These are phyloP conservation scores for Sminthurides aquaticus DNA, from an alignment of 2,888 invertebrate species.

Conservation along the genomic window DNA sequence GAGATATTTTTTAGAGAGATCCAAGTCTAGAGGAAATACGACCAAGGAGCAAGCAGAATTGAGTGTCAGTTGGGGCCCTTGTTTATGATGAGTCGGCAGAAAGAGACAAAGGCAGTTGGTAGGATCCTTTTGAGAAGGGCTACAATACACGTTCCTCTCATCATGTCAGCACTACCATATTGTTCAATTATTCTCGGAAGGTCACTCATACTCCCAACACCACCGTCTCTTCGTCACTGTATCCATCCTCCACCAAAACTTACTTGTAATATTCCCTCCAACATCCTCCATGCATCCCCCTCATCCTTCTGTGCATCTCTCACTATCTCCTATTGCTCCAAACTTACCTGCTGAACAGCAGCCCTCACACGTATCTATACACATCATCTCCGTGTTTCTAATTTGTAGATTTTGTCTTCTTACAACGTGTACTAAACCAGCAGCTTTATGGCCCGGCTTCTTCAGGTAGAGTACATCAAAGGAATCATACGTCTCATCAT, in stretches of 20 bases:
- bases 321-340: no score
- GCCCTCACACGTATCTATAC: no score
- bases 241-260: constrained; percentile 7
- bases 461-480: no score
- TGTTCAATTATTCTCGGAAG: constrained; percentile 42
- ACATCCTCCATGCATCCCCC: no score
- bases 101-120: constrained; percentile 39
- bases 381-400: no score
- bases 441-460: no score
- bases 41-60: constrained; percentile 14
- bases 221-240: background rate
- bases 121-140: constrained; percentile 34
- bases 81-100: constrained; percentile 43
- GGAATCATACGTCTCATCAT: no score
- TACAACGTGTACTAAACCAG: no score
- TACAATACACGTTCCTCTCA: constrained; percentile 39
- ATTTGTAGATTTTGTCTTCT: no score
- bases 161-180: constrained; percentile 41
- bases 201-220: constrained; percentile 30
- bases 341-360: no score
- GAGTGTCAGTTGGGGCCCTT: constrained; percentile 41
- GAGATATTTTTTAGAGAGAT: background rate
- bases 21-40: background rate
- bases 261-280: no score
- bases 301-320: no score